These are phyloP conservation scores for Dendrocopos noguchii DNA, from an alignment of 2,113 vertebrate genomes.

Conservation along the genomic window DNA sequence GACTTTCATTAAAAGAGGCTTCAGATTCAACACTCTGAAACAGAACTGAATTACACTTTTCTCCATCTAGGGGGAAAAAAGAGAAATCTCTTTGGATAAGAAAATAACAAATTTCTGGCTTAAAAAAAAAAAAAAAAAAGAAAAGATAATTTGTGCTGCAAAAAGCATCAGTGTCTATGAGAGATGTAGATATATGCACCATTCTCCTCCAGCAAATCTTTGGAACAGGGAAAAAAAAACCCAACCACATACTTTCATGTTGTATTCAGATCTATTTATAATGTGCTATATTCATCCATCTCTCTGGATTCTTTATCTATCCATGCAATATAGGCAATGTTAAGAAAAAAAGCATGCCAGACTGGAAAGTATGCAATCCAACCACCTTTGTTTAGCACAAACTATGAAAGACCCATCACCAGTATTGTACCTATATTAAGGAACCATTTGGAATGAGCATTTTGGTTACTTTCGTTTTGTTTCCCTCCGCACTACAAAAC, in stretches of 20 bases:
- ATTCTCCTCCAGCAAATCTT: background rate
- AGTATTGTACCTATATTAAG: slow-evolving; percentile 49
- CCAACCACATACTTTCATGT: background rate
- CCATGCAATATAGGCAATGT: slow-evolving; percentile 73
- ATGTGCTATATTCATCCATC: slow-evolving; percentile 18
- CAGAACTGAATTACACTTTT: background rate
- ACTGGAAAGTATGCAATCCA: slow-evolving; percentile 62
- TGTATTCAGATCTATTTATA: slow-evolving; percentile 77
- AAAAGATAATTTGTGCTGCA: background rate
- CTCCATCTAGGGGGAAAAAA: background rate
- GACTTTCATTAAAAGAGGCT: background rate
- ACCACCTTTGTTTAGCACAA: slow-evolving; percentile 66
- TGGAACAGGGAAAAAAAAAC: background rate
- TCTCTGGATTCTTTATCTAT: slow-evolving; percentile 33
- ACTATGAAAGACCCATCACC: slow-evolving; percentile 74
- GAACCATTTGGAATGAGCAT: slow-evolving; percentile 82
- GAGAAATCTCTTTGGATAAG: background rate
- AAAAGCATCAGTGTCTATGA: background rate
- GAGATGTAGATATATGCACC: background rate
- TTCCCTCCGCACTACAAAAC: background rate
- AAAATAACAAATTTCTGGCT: background rate
- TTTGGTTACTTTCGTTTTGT: slow-evolving; percentile 8
- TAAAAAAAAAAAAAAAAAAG: background rate
- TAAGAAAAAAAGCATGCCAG: slow-evolving; percentile 74
- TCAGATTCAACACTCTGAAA: background rate